Evolutionary conservation across 2,113 vertebrate species (phyloP), one percentile per base, ranked within the genome.

Genomic region (Saccopteryx bilineata): DNA sequence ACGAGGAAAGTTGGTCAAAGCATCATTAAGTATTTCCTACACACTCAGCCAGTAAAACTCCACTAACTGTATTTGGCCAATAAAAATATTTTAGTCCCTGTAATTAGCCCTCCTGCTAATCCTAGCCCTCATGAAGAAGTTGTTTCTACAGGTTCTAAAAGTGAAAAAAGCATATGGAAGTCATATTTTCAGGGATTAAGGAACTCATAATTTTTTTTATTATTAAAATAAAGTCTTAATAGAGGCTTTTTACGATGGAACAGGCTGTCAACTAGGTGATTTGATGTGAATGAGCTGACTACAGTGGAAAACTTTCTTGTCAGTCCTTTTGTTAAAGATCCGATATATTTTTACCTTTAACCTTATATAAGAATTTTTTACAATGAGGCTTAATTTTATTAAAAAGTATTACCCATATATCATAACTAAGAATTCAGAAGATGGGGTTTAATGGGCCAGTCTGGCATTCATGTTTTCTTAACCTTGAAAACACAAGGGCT

Each of bases 71-170:
- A 75, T 69, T 86, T 87, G 76, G 65, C 48, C 33, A 60, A 84
- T 46, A 90, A 90, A 85, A 68, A 52, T 54, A 52, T 89, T 93
- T 39, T 58, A 52, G 28, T 83, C 17, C 56, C 48, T 50, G 5
- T 93, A 33, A 79, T 39, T 33, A 75, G 23, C 11, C 50, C 3
- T 52, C 23, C 18, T 21, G 15, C 24, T 52, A 85, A 94, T 46
- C 19, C 28, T 80, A 88, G 14, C 1, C 31, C 21, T 94, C 13
- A 26, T 56, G 19, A 84, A 87, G 19, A 92, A 87, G 46, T 58
- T 93, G 58, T 66, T 94, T 91, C 63, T 86, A 93, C 1, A 83
- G 56, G 5, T 69, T 91, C 17, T 76, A 80, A 7, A 94, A 65
- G 14, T 66, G 24, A 60, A 81, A 92, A 80, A 87, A 39, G 39